Evolutionary conservation across 2,113 vertebrate species (phyloP), one percentile per base, ranked within the genome.

Genomic region (Nibea coibor): DNA sequence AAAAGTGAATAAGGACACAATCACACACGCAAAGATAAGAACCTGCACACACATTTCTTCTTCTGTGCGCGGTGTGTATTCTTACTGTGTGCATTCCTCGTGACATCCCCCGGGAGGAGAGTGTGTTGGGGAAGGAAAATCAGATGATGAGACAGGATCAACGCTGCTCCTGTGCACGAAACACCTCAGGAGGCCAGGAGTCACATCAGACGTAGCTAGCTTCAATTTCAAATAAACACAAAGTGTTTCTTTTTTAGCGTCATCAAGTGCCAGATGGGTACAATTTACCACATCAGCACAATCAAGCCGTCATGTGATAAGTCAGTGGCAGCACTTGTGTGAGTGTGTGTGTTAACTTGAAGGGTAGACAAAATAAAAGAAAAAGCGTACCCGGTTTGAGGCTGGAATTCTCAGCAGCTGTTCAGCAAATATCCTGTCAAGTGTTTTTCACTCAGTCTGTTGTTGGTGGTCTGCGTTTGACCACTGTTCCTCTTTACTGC

Each of bases 101-200:
- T 92, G 91, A 92, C 81, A 71, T 87, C 79, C 83, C 88, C 85
- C 31, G 54, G 80, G 83, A 85, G 72, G 79, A 79, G 68, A 83
- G 81, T 59, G 64, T 67, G 54, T 83, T 64, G 5, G 80, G 56
- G 43, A 59, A 80, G 69, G 78, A 80, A 69, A 78, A 92, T 93
- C 89, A 93, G 91, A 93, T 93, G 92, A 94, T 87, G 75, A 85
- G 86, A 77, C 76, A 63, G 76, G 81, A 91, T 88, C 87, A 89
- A 80, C 77, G 45, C 61, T 56, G 74, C 59, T 88, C 64, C 83
- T 87, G 80, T 90, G 80, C 82, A 72, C 75, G 68, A 86, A 91
- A 84, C 83, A 90, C 87, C 85, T 82, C 90, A 89, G 81, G 83
- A 84, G 80, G 72, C 72, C 78, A 78, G 67, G 56, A 80, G 56